Evolutionary conservation across 92 coral and sea anemone genomes (phyloP), one percentile per base, ranked within the genome.

Genomic region (Ricordea florida): DNA sequence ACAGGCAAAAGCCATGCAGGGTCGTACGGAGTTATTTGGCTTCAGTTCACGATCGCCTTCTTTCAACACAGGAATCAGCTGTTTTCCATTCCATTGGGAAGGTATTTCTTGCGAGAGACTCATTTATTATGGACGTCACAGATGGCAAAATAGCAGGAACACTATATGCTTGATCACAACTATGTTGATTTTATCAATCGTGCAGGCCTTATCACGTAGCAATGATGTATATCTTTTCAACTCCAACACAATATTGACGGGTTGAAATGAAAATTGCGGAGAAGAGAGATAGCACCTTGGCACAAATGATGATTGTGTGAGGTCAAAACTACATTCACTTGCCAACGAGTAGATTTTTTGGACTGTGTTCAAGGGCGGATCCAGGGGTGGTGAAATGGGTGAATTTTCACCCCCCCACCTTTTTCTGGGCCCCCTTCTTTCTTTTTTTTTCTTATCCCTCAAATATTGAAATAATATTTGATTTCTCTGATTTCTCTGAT

Each of bases 311-410:
- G 80, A 44, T 24, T 57, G 24, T 24, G 62, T 77, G 36, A 66
- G 50, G 38, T 52, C 76, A 44, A 40, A 40, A 68, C 28, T 57
- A 42, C 76, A 69, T 79, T 79, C 58, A 24, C 57, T 47, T 29
- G 60, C 85, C 51, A 67, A 17, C 31, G 32, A 20, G 14, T 55
- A 16, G 27, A 78, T 67, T 55, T 78, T 49, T 36, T 52, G 35
- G 22, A 78, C 67, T 24, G 80, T 73, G 57, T 64, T 64, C n/a
- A n/a, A n/a, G n/a, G n/a, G n/a, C n/a, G n/a, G n/a, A n/a, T n/a
- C n/a, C n/a, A n/a, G n/a, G n/a, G n/a, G n/a, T n/a, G n/a, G n/a
- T n/a, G n/a, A n/a, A n/a, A n/a, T n/a, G n/a, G n/a, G n/a, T n/a
- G n/a, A n/a, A n/a, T n/a, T n/a, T n/a, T n/a, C n/a, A n/a, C n/a